Percentiles rank a stretch among this genome's conserved stretches.
phyloP scores from a whole-genome alignment of 2,888 invertebrate genomes.

The Suillia variegata region DNA sequence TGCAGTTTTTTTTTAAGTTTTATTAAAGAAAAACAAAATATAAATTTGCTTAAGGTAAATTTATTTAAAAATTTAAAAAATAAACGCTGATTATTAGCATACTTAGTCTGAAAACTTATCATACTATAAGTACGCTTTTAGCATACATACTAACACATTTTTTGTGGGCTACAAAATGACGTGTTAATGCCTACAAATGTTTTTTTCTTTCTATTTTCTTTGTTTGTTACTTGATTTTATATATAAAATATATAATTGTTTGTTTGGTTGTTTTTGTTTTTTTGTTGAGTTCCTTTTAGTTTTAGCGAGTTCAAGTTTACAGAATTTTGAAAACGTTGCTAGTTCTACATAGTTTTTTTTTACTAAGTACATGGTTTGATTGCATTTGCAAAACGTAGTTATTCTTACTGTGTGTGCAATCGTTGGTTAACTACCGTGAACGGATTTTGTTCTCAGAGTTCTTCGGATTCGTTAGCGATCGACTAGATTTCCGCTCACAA shows the following conservation, averaged over 20 bases:
- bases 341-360: slow-evolving; percentile 58
- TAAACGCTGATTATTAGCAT: too few relatives aligned
- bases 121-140: too few relatives aligned
- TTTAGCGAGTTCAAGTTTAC: slow-evolving; percentile 32
- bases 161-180: too few relatives aligned
- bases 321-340: slow-evolving; percentile 49
- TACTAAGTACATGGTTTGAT: slow-evolving; percentile 21
- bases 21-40: not conserved
- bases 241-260: not conserved
- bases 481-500: too few relatives aligned
- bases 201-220: not conserved
- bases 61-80: not conserved
- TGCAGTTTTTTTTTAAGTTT: not conserved
- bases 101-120: too few relatives aligned
- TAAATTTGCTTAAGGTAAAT: not conserved
- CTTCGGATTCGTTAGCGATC: too few relatives aligned
- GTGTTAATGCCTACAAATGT: not conserved
- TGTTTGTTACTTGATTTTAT: not conserved
- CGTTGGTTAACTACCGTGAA: too few relatives aligned
- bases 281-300: slow-evolving; percentile 18
- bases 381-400: too few relatives aligned
- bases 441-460: too few relatives aligned
- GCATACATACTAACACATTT: too few relatives aligned
- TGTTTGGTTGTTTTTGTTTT: slow-evolving; percentile 9
- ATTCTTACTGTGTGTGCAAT: too few relatives aligned